Percentiles rank a stretch among this genome's conserved stretches.
These are phyloP conservation scores for Acanthochromis polyacanthus DNA, from an alignment of 2,113 vertebrate species.

Conservation along the genomic window DNA sequence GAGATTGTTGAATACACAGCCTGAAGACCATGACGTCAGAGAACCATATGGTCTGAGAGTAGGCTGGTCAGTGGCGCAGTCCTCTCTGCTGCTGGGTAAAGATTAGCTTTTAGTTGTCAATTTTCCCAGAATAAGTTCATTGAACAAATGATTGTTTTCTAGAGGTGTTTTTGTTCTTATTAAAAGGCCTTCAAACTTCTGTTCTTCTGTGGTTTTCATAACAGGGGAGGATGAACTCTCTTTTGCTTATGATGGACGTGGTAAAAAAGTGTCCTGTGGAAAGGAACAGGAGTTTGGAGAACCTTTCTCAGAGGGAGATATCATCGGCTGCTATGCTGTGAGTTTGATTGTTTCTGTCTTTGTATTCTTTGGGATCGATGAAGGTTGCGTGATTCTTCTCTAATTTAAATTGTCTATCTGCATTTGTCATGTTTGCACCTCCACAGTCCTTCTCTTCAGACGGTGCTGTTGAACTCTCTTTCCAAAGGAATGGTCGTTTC, in stretches of 20 bases:
- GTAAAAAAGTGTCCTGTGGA: slow-evolving; percentile 86
- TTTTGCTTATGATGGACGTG: slow-evolving; percentile 88
- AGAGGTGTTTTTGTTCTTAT: not conserved
- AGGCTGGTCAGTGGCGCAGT: slow-evolving; percentile 88
- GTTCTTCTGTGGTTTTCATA: not conserved
- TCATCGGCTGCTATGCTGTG: slow-evolving; percentile 92
- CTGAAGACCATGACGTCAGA: slow-evolving; percentile 52
- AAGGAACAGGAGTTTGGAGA: slow-evolving; percentile 89
- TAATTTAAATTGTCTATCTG: not conserved
- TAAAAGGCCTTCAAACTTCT: not conserved
- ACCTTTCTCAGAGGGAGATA: slow-evolving; percentile 87
- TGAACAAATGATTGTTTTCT: not conserved
- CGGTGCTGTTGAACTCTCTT: slow-evolving; percentile 85
- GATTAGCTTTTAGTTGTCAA: not conserved
- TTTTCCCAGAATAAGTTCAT: not conserved
- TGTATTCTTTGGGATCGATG: not conserved
- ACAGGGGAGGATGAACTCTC: slow-evolving; percentile 90
- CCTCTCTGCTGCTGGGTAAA: slow-evolving; percentile 89
- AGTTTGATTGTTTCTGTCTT: slow-evolving; percentile 54
- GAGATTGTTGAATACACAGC: slow-evolving; percentile 79
- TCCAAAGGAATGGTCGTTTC: slow-evolving; percentile 89
- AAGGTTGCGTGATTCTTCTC: not conserved
- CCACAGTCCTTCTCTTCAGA: slow-evolving; percentile 68
- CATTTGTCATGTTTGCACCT: slow-evolving; percentile 8
- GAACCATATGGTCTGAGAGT: slow-evolving; percentile 85